A percentile compares a stretch with the other conserved stretches of the same genome.
Evolutionary conservation across 2,888 invertebrate species (phyloP).

Genomic region (Cephonodes hylas): DNA sequence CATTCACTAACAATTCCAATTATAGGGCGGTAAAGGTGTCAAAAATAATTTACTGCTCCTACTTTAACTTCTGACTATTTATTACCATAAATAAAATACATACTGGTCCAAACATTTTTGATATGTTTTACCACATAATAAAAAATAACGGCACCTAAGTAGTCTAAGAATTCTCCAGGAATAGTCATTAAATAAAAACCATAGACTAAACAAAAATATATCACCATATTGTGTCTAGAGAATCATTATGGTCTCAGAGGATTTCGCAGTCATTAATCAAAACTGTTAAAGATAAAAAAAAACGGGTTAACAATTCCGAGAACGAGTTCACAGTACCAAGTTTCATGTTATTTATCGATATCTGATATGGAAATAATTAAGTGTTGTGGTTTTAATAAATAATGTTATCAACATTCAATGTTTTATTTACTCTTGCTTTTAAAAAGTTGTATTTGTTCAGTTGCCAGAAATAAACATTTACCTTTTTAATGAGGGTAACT

Average conservation of each 20-base stretch:
- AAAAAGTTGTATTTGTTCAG: not conserved
- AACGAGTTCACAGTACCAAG: slow-evolving; percentile 20
- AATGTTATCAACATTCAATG: not conserved
- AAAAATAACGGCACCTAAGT: not conserved
- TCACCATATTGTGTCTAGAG: slow-evolving; percentile 16
- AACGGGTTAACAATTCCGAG: slow-evolving; percentile 21
- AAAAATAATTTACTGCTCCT: not conserved
- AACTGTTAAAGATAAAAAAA: not conserved
- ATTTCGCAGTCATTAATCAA: slow-evolving; percentile 20
- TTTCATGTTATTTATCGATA: slow-evolving; percentile 8
- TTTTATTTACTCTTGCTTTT: not conserved
- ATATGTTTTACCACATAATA: not conserved
- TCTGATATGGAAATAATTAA: slow-evolving; percentile 8
- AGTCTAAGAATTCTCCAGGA: not conserved
- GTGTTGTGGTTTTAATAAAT: slow-evolving; percentile 13
- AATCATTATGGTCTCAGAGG: slow-evolving; percentile 29
- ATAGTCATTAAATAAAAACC: not conserved
- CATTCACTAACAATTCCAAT: no score
- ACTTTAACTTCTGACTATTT: not conserved
- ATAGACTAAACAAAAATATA: not conserved
- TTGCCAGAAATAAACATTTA: not conserved
- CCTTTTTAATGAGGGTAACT: not conserved
- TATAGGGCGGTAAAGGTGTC: no score
- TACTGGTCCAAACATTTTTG: not conserved
- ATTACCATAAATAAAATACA: not conserved